These are phyloP conservation scores for Triplophysa siluroides DNA, from an alignment of 2,113 vertebrate genomes.

Conservation along the genomic window DNA sequence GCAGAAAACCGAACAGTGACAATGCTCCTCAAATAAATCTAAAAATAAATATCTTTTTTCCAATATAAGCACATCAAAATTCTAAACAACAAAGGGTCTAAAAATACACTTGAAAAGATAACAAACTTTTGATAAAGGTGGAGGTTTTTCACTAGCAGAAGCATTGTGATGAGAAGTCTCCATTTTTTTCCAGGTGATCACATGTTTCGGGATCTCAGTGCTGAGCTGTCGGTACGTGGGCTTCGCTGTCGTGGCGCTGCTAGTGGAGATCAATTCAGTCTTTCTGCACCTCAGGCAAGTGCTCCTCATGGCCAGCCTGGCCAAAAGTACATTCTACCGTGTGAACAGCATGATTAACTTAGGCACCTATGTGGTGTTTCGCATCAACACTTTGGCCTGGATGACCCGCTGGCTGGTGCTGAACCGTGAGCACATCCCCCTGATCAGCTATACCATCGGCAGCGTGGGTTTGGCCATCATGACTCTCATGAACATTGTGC, in stretches of 20 bases:
- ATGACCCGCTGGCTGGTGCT: constrained; percentile 88
- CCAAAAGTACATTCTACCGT: constrained; percentile 72
- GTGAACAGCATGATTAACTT: constrained; percentile 87
- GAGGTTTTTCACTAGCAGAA: too few species aligned
- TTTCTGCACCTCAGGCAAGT: constrained; percentile 87
- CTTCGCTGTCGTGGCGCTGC: constrained; percentile 84
- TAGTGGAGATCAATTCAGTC: constrained; percentile 91
- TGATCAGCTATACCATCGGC: constrained; percentile 78
- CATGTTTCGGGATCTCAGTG: constrained; percentile 83
- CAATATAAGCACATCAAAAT: not conserved
- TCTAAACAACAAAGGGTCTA: not conserved
- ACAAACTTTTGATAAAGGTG: too few species aligned
- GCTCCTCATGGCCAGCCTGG: constrained; percentile 80
- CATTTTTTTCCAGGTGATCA: constrained; percentile 77
- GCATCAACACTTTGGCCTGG: constrained; percentile 88
- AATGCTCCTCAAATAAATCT: not conserved
- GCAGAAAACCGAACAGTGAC: not conserved
- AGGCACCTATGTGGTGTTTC: constrained; percentile 87
- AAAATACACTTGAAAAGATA: too few species aligned
- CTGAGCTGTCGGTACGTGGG: constrained; percentile 79
- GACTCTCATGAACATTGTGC: constrained; percentile 81
- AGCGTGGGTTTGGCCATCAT: constrained; percentile 85
- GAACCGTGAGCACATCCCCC: constrained; percentile 79
- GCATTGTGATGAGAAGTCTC: not conserved
- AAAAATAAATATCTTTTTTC: not conserved